Conservation (phyloP, 2,888 invertebrate species). For the Iselma pallidipennis region DNA sequence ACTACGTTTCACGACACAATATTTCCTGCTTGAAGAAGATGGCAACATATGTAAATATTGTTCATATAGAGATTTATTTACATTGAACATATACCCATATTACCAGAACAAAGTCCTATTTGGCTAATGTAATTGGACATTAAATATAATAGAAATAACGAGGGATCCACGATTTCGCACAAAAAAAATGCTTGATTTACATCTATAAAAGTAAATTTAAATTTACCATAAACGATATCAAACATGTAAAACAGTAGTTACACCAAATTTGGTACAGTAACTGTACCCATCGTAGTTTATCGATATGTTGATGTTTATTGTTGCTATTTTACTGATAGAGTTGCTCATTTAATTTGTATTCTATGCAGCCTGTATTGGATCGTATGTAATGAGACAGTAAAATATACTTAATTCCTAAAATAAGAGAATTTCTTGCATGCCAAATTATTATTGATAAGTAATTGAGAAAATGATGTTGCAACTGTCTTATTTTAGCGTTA, state of each 20-base stretch:
- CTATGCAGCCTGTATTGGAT: no score
- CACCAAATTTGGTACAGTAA: constrained; percentile 4
- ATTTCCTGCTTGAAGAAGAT: constrained; percentile 6
- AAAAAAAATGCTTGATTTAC: background rate
- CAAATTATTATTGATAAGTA: no score
- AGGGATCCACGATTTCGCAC: background rate
- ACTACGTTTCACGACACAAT: constrained; percentile 10
- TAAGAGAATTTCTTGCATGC: no score
- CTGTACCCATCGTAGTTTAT: background rate
- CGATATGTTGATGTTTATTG: background rate
- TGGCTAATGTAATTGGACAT: constrained; percentile 6
- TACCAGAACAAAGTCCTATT: constrained; percentile 3
- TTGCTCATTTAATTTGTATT: background rate
- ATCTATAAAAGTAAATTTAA: background rate
- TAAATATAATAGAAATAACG: background rate
- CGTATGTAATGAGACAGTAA: no score
- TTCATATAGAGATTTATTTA: constrained; percentile 4
- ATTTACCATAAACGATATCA: background rate
- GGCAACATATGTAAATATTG: constrained; percentile 11
- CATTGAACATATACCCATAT: background rate
- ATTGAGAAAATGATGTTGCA: no score
- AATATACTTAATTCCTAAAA: no score
- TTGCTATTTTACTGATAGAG: background rate
- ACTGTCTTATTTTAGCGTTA: no score
- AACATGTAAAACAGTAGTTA: background rate